A percentile compares a stretch with the other conserved stretches of the same genome.
Conservation (phyloP, 2,888 invertebrate species). For the Gandaritis pyraliata region DNA sequence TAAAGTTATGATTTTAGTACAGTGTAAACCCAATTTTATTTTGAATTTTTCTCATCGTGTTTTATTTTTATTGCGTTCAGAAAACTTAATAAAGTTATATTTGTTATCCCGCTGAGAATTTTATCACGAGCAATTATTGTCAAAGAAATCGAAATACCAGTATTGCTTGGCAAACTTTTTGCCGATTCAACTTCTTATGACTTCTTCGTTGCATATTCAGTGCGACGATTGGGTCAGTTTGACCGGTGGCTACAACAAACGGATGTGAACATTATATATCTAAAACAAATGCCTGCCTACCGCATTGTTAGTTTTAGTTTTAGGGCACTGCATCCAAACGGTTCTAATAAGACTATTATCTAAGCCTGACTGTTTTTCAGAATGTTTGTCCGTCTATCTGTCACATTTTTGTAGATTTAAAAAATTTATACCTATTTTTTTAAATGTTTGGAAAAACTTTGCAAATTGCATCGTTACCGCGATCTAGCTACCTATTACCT, state of each 20-base stretch:
- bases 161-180: constrained; percentile 42
- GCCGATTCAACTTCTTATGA: constrained; percentile 46
- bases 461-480: too few relatives aligned
- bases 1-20: neutral
- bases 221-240: constrained; percentile 58
- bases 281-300: constrained; percentile 56
- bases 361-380: too few relatives aligned
- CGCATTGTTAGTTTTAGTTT: constrained; percentile 51
- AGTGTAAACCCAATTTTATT: constrained; percentile 9
- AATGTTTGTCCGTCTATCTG: too few relatives aligned
- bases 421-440: too few relatives aligned
- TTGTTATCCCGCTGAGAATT: constrained; percentile 42
- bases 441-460: too few relatives aligned
- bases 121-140: constrained; percentile 43
- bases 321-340: too few relatives aligned
- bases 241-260: constrained; percentile 48
- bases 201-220: constrained; percentile 66
- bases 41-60: constrained; percentile 11
- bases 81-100: constrained; percentile 42
- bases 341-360: too few relatives aligned
- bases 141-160: constrained; percentile 34
- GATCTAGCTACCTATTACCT: too few relatives aligned
- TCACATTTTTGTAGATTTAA: too few relatives aligned
- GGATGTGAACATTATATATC: constrained; percentile 74
- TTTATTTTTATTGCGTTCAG: constrained; percentile 30